Evolutionary conservation across 2,888 invertebrate genomes (phyloP).

Genomic region (Troides helena): DNA sequence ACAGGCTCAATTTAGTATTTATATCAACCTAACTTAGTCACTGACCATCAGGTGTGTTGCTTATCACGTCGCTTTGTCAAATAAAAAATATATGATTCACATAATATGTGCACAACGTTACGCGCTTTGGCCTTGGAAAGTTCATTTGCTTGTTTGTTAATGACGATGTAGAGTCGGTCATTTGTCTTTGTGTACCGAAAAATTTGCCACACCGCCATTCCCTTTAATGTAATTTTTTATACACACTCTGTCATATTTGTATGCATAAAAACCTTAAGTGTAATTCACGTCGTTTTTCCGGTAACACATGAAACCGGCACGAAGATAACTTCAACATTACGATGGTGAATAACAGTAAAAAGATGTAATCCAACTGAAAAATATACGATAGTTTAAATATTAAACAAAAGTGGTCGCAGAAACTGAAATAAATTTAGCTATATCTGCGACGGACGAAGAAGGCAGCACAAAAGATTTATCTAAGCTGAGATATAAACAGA

Average conservation of each 20-base stretch:
- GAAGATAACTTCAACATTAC: background rate
- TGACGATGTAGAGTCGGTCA: conserved; percentile 44
- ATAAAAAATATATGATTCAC: conserved; percentile 47
- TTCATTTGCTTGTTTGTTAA: conserved; percentile 49
- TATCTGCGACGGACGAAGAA: background rate
- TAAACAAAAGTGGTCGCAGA: background rate
- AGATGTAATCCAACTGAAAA: background rate
- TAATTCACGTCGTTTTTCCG: background rate
- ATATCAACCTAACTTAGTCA: no score
- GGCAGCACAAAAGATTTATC: conserved; percentile 5
- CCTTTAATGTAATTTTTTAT: background rate
- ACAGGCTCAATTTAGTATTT: no score
- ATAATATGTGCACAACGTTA: conserved; percentile 47
- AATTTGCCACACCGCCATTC: background rate
- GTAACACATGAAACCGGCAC: background rate
- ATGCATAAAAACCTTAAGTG: background rate
- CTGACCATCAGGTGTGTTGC: no score
- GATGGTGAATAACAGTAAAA: background rate
- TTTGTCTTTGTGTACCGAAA: conserved; percentile 40
- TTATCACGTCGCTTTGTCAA: background rate
- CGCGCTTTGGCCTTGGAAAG: conserved; percentile 54
- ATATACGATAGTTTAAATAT: background rate
- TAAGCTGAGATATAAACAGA: conserved; percentile 8
- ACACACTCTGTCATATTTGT: background rate
- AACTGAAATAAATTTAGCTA: background rate